phyloP scores from a whole-genome alignment of 2,888 invertebrate species.

The Folsomia manolachei region DNA sequence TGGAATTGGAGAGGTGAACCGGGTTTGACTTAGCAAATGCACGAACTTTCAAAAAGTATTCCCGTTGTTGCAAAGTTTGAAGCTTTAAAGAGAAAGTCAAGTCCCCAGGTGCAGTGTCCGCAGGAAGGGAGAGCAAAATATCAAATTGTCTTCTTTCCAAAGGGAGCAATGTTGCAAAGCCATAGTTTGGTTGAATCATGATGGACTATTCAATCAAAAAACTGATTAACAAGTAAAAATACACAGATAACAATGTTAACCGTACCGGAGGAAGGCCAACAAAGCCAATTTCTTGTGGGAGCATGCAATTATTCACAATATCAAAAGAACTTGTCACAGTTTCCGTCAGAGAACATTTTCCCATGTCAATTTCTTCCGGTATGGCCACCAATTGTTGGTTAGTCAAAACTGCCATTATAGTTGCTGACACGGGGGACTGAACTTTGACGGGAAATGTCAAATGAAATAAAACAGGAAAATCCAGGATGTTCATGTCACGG shows the following conservation, averaged over 20 bases:
- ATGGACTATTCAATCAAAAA: slow-evolving; percentile 25
- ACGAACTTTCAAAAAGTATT: no score
- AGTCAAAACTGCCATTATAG: slow-evolving; percentile 30
- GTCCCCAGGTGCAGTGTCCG: background rate
- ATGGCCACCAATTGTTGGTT: slow-evolving; percentile 16
- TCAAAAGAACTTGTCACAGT: slow-evolving; percentile 20
- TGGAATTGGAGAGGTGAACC: no score
- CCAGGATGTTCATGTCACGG: slow-evolving; percentile 24
- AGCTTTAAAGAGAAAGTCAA: slow-evolving; percentile 10
- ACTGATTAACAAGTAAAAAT: no score
- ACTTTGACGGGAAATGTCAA: slow-evolving; percentile 22
- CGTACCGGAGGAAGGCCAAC: slow-evolving; percentile 30
- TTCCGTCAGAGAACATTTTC: slow-evolving; percentile 25
- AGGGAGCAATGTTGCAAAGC: slow-evolving; percentile 29
- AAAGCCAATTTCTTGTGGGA: slow-evolving; percentile 31
- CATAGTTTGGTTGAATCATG: slow-evolving; percentile 35
- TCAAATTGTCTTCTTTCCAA: slow-evolving; percentile 21
- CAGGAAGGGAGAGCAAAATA: slow-evolving; percentile 22
- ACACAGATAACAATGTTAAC: no score
- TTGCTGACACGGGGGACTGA: slow-evolving; percentile 21
- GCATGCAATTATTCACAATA: slow-evolving; percentile 21
- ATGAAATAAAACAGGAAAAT: slow-evolving; percentile 35
- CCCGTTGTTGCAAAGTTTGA: no score
- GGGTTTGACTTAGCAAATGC: no score
- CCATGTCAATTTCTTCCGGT: slow-evolving; percentile 28